Percentiles rank a stretch among this genome's conserved stretches.
Evolutionary conservation across 2,797 vertebrate species (phyloP).

Genomic region (Oophaga sylvatica): DNA sequence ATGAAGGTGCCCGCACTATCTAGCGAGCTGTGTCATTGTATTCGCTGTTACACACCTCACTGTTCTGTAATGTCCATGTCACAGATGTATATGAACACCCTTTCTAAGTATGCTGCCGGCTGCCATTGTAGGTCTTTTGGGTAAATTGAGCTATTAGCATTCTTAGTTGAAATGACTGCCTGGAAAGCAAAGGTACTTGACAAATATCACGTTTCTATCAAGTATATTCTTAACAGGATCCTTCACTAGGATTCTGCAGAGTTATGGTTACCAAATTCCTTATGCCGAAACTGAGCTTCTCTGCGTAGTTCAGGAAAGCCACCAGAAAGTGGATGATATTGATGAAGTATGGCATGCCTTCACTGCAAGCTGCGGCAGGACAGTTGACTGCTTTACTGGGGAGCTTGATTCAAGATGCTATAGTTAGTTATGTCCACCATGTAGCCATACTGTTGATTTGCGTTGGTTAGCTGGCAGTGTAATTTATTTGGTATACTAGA

Average conservation of each 20-base stretch:
- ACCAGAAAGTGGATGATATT: neutral
- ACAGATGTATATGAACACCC: slow-evolving; percentile 11
- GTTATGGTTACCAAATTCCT: neutral
- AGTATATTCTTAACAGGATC: neutral
- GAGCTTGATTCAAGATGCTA: neutral
- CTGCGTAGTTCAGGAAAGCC: neutral
- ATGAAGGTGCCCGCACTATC: slow-evolving; percentile 74
- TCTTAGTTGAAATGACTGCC: neutral
- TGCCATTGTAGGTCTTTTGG: neutral
- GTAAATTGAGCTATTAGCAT: neutral
- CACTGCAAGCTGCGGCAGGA: neutral
- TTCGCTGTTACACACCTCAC: slow-evolving; percentile 14
- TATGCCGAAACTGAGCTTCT: neutral
- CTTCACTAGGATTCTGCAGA: neutral
- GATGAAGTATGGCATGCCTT: neutral
- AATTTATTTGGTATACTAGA: neutral
- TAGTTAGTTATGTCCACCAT: neutral
- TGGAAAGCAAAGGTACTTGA: neutral
- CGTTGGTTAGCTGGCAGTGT: neutral
- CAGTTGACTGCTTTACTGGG: neutral
- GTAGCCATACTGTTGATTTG: neutral
- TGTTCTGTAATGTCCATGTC: slow-evolving; percentile 8
- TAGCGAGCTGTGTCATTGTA: slow-evolving; percentile 67
- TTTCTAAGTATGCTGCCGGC: slow-evolving; percentile 8
- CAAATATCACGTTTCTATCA: slow-evolving; percentile 4